A percentile compares a stretch with the other conserved stretches of the same genome.
Conservation (phyloP, 2,888 invertebrate genomes). For the Drosophila fungiperda region DNA sequence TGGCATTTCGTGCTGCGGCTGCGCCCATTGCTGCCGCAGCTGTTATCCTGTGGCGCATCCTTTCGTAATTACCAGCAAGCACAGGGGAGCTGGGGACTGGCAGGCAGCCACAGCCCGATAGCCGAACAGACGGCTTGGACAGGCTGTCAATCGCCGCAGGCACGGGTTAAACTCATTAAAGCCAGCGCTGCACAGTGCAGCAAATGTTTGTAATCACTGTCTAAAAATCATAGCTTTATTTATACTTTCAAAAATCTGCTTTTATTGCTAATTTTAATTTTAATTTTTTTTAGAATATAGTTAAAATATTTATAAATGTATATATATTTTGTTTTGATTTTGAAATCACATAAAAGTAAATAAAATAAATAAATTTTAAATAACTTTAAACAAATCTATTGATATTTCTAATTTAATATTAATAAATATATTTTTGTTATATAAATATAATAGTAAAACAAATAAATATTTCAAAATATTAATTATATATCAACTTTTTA, state of each 20-base stretch:
- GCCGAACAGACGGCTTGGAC: background rate
- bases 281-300: background rate
- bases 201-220: background rate
- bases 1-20: constrained; percentile 54
- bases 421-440: background rate
- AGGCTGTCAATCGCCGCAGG: constrained; percentile 48
- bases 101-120: background rate
- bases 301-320: background rate
- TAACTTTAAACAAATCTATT: too few species aligned
- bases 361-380: too few species aligned
- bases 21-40: constrained; percentile 52
- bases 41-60: constrained; percentile 77
- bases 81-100: constrained; percentile 10
- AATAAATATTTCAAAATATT: background rate
- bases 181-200: constrained; percentile 37
- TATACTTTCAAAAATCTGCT: background rate
- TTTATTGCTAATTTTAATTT: background rate
- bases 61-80: constrained; percentile 68
- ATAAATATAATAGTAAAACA: background rate
- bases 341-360: background rate
- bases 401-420: background rate
- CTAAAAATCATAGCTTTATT: background rate
- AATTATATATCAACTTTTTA: background rate
- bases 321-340: background rate
- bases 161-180: constrained; percentile 78